A percentile compares a stretch with the other conserved stretches of the same genome.
Conservation (phyloP, 2,888 invertebrate genomes). For the Pristionchus mayeri region DNA sequence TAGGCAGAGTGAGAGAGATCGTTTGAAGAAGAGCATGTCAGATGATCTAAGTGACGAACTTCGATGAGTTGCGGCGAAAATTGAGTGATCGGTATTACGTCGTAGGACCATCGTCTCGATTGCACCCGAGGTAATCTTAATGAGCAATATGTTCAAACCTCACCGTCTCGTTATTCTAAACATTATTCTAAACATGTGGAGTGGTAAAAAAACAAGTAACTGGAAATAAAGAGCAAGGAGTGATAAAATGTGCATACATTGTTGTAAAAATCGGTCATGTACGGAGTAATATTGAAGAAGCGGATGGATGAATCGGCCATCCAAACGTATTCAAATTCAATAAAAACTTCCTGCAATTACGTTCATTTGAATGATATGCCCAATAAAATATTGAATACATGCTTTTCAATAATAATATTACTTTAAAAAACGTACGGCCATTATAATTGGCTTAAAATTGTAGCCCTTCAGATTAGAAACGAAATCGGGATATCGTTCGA, state of each 20-base stretch:
- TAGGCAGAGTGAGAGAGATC: too few species aligned
- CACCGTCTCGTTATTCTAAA: too few species aligned
- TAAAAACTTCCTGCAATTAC: conserved; percentile 38
- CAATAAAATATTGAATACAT: not conserved
- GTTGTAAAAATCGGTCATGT: not conserved
- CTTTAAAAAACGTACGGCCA: conserved; percentile 8
- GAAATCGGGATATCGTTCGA: not conserved
- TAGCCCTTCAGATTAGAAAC: not conserved
- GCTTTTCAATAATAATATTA: not conserved
- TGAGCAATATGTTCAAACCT: too few species aligned
- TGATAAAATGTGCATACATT: not conserved
- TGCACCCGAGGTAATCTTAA: too few species aligned
- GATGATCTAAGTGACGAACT: too few species aligned
- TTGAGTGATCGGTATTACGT: too few species aligned
- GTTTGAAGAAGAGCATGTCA: too few species aligned
- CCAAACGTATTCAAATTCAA: conserved; percentile 3
- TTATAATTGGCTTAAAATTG: conserved; percentile 50
- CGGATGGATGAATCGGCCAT: conserved; percentile 41
- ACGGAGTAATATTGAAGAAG: conserved; percentile 12
- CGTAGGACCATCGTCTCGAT: too few species aligned
- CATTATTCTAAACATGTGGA: not conserved
- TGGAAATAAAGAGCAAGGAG: not conserved
- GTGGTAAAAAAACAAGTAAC: too few species aligned
- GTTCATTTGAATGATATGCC: not conserved
- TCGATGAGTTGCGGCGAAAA: too few species aligned